Base-by-base conservation (phyloP, 2,797 vertebrate genomes). In the Euphonia xanthogaster region DNA sequence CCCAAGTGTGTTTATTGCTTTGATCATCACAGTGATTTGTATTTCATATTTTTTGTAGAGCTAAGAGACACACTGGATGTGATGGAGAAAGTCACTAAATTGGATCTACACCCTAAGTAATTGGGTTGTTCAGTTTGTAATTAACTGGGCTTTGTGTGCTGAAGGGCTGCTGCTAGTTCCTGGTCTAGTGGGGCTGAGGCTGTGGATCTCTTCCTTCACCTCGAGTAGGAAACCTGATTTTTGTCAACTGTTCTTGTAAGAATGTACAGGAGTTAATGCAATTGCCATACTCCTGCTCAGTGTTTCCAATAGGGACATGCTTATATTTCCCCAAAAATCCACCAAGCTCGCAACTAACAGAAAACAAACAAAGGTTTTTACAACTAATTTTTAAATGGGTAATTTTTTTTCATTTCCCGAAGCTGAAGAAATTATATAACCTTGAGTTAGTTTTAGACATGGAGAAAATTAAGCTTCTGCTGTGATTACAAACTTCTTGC, bases 1-100 rank as follows among this genome's bases (percentile, higher is more conserved):
- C 14, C 40, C 40, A 27, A 2, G 10, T 5, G 3, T 0, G 0
- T 33, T 85, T 24, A 18, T 10, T 21, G 24, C 27, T 58, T 70
- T 50, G 30, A 13, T 66, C 48, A 22, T 66, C 30, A 7, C 22
- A 22, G 19, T 3, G 10, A 66, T 84, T 47, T 22, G 15, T 10
- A 20, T 70, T 87, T 74, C 24, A 33, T 1, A 8, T 30, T 57
- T 61, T 80, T 22, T 33, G 12, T 42, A 77, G 16, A 54, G 11
- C n/a, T 54, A 15, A 62, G 39, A 50, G 39, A 58, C 13, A 55
- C 7, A 8, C 1, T 31, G 22, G 35, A 47, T 42, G 12, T 27
- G 57, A 54, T 1, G 0, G 61, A 73, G 44, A 44, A 57, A 48
- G 48, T 78, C 39, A 42, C 61, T 65, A 37, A 51, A 62, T n/a